A percentile compares a stretch with the other conserved stretches of the same genome.
Conservation (phyloP, 1,140 invertebrate species). For the Bicyclus anynana region DNA sequence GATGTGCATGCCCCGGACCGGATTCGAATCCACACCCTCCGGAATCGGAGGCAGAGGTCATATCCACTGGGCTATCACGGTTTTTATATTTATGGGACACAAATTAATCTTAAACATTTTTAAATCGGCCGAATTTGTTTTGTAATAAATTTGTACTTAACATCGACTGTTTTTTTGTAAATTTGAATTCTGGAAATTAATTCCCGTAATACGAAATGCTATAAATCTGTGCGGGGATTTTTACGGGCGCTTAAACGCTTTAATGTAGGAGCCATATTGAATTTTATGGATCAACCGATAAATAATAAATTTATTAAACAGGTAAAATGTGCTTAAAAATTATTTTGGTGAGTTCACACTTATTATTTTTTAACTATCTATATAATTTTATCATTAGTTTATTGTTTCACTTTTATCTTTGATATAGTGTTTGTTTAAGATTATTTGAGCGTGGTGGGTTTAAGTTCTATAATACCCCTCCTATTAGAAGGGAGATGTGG, state of each 20-base stretch:
- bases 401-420: background rate
- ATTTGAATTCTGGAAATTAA: slow-evolving; percentile 18
- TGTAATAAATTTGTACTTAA: slow-evolving; percentile 6
- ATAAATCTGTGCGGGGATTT: slow-evolving; percentile 23
- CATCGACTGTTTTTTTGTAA: background rate
- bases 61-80: too few relatives aligned
- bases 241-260: slow-evolving; percentile 24
- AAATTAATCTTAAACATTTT: too few relatives aligned
- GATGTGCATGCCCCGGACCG: too few relatives aligned
- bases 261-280: slow-evolving; percentile 24
- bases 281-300: slow-evolving; percentile 20
- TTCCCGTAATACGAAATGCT: slow-evolving; percentile 17
- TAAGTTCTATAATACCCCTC: too few relatives aligned
- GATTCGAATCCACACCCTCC: too few relatives aligned
- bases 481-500: too few relatives aligned
- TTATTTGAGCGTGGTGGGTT: too few relatives aligned
- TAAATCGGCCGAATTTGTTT: too few relatives aligned
- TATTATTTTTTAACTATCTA: background rate
- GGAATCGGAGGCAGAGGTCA: too few relatives aligned
- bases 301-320: slow-evolving; percentile 11
- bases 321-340: slow-evolving; percentile 4
- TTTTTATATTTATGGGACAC: too few relatives aligned
- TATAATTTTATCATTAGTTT: background rate
- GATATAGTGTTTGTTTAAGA: too few relatives aligned
- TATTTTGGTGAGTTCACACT: background rate